A percentile compares a stretch with the other conserved stretches of the same genome.
Evolutionary conservation across 2,113 vertebrate species (phyloP).

Genomic region (Tupaia tana): DNA sequence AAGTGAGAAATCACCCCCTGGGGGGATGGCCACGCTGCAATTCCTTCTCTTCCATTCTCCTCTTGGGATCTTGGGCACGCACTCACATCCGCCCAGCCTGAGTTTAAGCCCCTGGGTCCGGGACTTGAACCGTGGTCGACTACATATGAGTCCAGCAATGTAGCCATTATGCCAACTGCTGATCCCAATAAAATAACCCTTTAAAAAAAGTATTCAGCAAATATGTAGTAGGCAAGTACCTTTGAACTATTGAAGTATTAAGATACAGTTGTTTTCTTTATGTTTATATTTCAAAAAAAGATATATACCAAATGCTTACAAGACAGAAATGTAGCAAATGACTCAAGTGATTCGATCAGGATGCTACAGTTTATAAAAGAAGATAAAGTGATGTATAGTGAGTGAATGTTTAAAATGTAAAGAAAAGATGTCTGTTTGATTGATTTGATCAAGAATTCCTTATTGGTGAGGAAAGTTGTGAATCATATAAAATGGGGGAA

Average conservation of each 20-base stretch:
- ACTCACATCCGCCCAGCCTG: no score
- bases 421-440: background rate
- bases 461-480: background rate
- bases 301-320: background rate
- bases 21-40: no score
- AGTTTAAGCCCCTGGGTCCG: no score
- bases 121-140: no score
- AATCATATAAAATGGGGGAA: background rate
- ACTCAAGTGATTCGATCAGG: background rate
- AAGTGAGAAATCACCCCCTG: no score
- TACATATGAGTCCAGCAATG: no score
- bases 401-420: no score
- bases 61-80: no score
- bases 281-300: slow-evolving; percentile 15
- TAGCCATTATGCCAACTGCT: no score
- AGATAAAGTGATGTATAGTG: background rate
- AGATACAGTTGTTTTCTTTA: slow-evolving; percentile 11
- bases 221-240: background rate
- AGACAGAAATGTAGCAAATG: slow-evolving; percentile 31
- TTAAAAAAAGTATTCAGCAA: background rate
- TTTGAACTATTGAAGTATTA: slow-evolving; percentile 1
- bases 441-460: slow-evolving; percentile 13
- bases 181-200: no score
- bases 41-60: no score
- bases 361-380: background rate